Evolutionary conservation across 2,113 vertebrate genomes (phyloP), one percentile per base, ranked within the genome.

Genomic region (Leuciscus idus): DNA sequence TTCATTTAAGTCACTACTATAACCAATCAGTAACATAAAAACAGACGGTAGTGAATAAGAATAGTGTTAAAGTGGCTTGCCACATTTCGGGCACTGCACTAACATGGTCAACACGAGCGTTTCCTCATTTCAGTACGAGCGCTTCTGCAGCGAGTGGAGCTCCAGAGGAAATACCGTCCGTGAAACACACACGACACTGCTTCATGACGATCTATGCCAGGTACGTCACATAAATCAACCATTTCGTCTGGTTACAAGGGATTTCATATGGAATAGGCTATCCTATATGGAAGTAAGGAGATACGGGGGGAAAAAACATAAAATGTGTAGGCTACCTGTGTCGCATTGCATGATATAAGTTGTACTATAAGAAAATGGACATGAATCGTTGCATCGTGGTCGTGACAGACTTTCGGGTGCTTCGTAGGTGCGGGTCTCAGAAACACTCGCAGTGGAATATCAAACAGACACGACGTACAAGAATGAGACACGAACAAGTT

Each of bases 101-200:
- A 55, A 33, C 61, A 15, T 21, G 80, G 80, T 82, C 80, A 82
- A 52, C 46, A 68, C 9, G 23, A 81, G 26, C 80, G 46, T 82
- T 82, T 82, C 80, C 80, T 82, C 62, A 68, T 82, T 68, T 48
- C 9, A 23, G 62, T 30, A 23, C 46, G 26, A 68, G 80, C 21
- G 62, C 28, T 64, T 82, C 80, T 39, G 17, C 59, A 21, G 43
- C 4, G 2, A 66, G 43, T 26, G n/a, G 23, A 62, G 26, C 59
- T 81, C 7, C 43, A 12, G 61, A 50, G 81, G 62, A 52, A 68
- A 82, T 62, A 48, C 46, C 10, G 17, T 21, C 26, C 10, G 46
- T 43, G 17, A 26, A 17, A 19, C 21, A 43, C 39, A 66, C 59
- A 61, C 59, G 46, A 68, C 62, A 48, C 59, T 15, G 7, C n/a